Base-by-base conservation (phyloP, 2,797 vertebrate genomes). In the Bucorvus abyssinicus region DNA sequence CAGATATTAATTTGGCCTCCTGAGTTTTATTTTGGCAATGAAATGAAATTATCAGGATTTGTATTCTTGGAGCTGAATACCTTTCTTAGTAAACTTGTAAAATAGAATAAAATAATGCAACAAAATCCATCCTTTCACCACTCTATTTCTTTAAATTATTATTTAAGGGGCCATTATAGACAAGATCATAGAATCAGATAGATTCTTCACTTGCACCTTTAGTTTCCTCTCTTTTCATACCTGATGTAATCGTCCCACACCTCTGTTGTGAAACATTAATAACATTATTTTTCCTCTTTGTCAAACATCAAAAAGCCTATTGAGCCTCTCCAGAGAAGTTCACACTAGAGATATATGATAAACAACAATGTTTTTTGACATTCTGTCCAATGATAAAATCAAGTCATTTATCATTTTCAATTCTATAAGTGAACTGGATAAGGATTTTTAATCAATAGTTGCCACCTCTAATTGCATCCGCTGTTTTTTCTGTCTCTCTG, bases 371-470 rank as follows among this genome's bases (percentile, higher is more conserved):
- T 12, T 78, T 65, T 85, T 95, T 91, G 79, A 82, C 80, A 45
- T 93, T 90, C 87, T 44, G 10, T 94, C 93, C 45, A 42, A 67
- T 65, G 82, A 88, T 57, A 84, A 78, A 88, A 84, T 76, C 26
- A 49, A 55, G 50, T 76, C 27, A 90, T 95, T 95, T 89, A 86
- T 95, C 87, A 94, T 90, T 95, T 93, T 91, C 61, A 29, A 17
- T 84, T 96, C 75, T 75, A 78, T 84, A 86, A 73, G 50, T 78
- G 89, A 87, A 73, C 47, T 93, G 40, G 52, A 59, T 84, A 47
- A 86, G 69, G 50, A 87, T 89, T 93, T 94, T 95, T 83, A 93
- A 93, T 97, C 92, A 0, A 96, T 96, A 94, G 44, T 93, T 94
- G 83, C 89, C 73, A 91, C 20, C 47, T 96, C 80, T 96, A 95